Percentiles rank a stretch among this genome's conserved stretches.
phyloP scores from a whole-genome alignment of 2,888 invertebrate genomes.

The Aquatica leii region DNA sequence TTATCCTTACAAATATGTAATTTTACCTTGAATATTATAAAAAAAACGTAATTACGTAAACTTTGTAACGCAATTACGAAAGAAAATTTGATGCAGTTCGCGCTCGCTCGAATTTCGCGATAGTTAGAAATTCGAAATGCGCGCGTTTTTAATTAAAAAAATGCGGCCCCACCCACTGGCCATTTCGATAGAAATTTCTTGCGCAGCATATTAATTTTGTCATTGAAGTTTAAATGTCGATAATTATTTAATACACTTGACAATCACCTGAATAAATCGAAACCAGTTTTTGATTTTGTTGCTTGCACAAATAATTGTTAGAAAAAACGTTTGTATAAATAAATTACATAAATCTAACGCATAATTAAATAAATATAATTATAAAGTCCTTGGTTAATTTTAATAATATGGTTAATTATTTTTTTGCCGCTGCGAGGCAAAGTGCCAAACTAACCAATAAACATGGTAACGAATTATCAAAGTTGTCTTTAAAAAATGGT shows the following conservation, averaged over 20 bases:
- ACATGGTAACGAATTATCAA: background rate
- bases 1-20: slow-evolving; percentile 44
- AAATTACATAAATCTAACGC: slow-evolving; percentile 31
- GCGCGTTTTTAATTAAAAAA: no score
- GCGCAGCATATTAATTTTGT: slow-evolving; percentile 16
- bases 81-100: no score
- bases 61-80: slow-evolving; percentile 8
- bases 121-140: background rate
- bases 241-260: slow-evolving; percentile 34
- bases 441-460: slow-evolving; percentile 16
- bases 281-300: slow-evolving; percentile 28
- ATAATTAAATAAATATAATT: slow-evolving; percentile 29
- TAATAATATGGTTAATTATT: slow-evolving; percentile 26
- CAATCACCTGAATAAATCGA: slow-evolving; percentile 28
- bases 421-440: slow-evolving; percentile 22
- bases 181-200: no score
- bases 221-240: slow-evolving; percentile 39
- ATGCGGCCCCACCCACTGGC: no score
- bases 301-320: slow-evolving; percentile 26
- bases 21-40: slow-evolving; percentile 42
- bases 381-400: slow-evolving; percentile 30
- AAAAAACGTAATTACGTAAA: slow-evolving; percentile 28
- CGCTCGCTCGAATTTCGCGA: background rate
- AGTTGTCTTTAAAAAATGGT: slow-evolving; percentile 7
- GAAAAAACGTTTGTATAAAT: slow-evolving; percentile 29